Percentiles rank a stretch among this genome's conserved stretches.
phyloP scores from a whole-genome alignment of 2,113 vertebrate genomes.

The Ictidomys tridecemlineatus region DNA sequence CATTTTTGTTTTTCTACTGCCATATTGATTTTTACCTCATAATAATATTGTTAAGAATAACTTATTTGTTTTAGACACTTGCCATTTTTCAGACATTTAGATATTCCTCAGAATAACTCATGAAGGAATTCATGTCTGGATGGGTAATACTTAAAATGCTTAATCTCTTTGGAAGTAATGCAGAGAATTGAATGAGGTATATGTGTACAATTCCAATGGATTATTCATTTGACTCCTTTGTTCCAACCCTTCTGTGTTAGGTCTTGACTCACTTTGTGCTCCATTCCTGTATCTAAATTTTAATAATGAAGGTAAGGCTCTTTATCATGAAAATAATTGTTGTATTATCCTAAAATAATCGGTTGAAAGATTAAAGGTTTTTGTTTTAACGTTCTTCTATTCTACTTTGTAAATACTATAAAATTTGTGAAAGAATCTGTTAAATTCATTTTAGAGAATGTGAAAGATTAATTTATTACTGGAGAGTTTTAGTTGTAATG shows the following conservation, averaged over 20 bases:
- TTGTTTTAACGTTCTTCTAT: not conserved
- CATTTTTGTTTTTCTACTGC: not conserved
- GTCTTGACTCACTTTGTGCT: conserved; percentile 98
- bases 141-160: not conserved
- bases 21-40: not conserved
- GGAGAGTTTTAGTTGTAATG: not conserved
- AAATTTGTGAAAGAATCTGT: conserved; percentile 42
- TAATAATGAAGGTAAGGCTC: conserved; percentile 95
- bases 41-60: conserved; percentile 31
- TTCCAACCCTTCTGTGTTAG: conserved; percentile 83
- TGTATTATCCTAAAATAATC: conserved; percentile 54
- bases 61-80: not conserved
- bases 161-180: not conserved
- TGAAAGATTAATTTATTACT: not conserved
- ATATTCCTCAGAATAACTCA: not conserved
- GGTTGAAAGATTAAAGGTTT: not conserved
- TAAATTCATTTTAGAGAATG: conserved; percentile 9
- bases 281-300: conserved; percentile 99
- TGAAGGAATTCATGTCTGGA: not conserved
- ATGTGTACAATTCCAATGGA: not conserved
- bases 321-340: conserved; percentile 32
- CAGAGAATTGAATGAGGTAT: not conserved
- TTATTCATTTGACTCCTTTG: not conserved
- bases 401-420: not conserved
- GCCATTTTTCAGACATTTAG: not conserved